Conservation (phyloP, 1,140 invertebrate genomes). For the Olivierus martensii region DNA sequence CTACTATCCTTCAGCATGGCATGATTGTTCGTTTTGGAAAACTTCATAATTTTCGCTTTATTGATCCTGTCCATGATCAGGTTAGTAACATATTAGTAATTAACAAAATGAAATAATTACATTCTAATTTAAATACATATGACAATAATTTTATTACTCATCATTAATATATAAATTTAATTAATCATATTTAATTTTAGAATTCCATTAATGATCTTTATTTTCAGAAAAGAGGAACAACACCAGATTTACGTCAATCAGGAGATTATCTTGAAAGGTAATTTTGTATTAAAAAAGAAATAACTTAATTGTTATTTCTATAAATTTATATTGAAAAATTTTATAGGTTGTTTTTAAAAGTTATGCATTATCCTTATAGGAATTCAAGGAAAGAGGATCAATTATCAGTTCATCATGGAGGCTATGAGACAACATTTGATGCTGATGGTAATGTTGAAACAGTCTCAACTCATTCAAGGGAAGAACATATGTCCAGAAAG, state of each 20-base stretch:
- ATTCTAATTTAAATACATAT: too few species aligned
- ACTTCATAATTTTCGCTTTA: slow-evolving; percentile 80
- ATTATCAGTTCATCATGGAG: slow-evolving; percentile 7
- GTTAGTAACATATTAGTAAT: slow-evolving; percentile 35
- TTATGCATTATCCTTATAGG: neutral
- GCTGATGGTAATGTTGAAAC: slow-evolving; percentile 70
- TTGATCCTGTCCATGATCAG: slow-evolving; percentile 78
- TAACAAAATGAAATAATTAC: too few species aligned
- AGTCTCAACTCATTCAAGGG: slow-evolving; percentile 38
- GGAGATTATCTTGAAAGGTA: slow-evolving; percentile 12
- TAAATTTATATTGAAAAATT: neutral
- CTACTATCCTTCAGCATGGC: slow-evolving; percentile 64
- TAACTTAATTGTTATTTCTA: neutral
- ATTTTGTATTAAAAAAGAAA: neutral
- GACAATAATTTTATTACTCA: too few species aligned
- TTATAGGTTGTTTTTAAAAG: neutral
- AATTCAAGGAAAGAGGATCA: slow-evolving; percentile 7
- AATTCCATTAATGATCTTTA: neutral
- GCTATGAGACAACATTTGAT: slow-evolving; percentile 58
- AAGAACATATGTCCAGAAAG: slow-evolving; percentile 46
- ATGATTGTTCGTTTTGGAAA: slow-evolving; percentile 44
- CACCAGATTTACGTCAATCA: slow-evolving; percentile 12
- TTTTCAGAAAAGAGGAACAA: slow-evolving; percentile 9
- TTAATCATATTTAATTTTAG: too few species aligned
- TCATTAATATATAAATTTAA: too few species aligned